These are phyloP conservation scores for Urocitellus parryii DNA, from an alignment of 2,113 vertebrate genomes.

Conservation along the genomic window DNA sequence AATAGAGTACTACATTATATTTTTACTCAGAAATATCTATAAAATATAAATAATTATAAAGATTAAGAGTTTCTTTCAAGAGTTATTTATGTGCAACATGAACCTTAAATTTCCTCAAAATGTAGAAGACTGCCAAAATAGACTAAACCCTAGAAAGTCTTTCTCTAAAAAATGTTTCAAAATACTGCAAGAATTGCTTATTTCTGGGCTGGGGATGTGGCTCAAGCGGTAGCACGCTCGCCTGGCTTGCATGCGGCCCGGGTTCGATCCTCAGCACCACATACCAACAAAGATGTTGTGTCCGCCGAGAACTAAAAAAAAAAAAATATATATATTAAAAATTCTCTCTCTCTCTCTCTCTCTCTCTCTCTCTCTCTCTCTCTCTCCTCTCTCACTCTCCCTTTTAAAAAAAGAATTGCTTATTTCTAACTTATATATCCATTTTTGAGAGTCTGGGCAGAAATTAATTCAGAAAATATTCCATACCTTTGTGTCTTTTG, in stretches of 20 bases:
- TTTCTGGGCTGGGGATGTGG: no score
- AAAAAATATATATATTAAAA: no score
- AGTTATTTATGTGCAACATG: background rate
- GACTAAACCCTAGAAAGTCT: background rate
- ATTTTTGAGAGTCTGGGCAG: background rate
- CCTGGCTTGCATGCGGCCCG: no score
- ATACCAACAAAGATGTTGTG: no score
- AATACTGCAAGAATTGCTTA: background rate
- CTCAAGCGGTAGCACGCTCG: no score
- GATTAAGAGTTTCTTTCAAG: background rate
- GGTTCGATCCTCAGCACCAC: no score
- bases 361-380: no score
- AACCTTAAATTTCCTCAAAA: constrained; percentile 15
- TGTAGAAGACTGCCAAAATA: background rate
- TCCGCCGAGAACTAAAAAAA: no score
- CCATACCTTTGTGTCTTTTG: constrained; percentile 91
- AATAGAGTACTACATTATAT: background rate
- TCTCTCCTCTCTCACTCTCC: no score
- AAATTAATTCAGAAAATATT: constrained; percentile 19
- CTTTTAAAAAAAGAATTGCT: no score
- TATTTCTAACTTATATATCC: constrained; percentile 13
- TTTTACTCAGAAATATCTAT: background rate
- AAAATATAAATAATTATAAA: background rate
- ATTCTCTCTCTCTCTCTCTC: no score
- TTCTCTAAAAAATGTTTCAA: background rate